These are phyloP conservation scores for Urocolius indicus DNA, from an alignment of 2,113 vertebrate species.

Conservation along the genomic window DNA sequence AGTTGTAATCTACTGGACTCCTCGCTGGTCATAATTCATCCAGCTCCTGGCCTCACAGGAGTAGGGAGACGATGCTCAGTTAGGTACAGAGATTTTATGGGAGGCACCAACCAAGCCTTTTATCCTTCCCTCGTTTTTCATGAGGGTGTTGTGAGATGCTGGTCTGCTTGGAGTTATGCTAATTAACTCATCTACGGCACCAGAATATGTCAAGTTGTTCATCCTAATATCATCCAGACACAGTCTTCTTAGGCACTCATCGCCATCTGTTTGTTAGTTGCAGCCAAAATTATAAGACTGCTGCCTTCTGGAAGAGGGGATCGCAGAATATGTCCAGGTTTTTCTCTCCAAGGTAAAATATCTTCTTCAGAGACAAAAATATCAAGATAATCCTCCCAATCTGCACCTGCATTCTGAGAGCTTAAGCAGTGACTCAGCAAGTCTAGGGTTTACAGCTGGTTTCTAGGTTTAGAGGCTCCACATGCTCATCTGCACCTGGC, in stretches of 20 bases:
- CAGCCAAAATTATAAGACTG: neutral
- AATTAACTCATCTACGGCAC: neutral
- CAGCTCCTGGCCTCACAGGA: neutral
- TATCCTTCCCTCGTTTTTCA: neutral
- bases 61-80: neutral
- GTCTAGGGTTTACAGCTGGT: neutral
- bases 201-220: neutral
- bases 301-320: neutral
- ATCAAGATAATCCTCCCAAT: neutral
- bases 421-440: neutral
- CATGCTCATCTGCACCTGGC: neutral
- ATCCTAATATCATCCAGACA: neutral
- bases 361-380: neutral
- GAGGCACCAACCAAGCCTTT: neutral
- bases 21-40: neutral
- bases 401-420: neutral
- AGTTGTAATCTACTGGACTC: neutral
- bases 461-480: neutral
- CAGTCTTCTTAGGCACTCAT: neutral
- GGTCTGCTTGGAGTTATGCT: neutral
- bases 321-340: neutral
- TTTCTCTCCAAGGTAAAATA: neutral
- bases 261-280: neutral
- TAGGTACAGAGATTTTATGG: neutral
- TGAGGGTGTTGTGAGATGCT: neutral